Evolutionary conservation across 1,140 invertebrate genomes (phyloP), one percentile per base, ranked within the genome.

Genomic region (Temnothorax longispinosus): DNA sequence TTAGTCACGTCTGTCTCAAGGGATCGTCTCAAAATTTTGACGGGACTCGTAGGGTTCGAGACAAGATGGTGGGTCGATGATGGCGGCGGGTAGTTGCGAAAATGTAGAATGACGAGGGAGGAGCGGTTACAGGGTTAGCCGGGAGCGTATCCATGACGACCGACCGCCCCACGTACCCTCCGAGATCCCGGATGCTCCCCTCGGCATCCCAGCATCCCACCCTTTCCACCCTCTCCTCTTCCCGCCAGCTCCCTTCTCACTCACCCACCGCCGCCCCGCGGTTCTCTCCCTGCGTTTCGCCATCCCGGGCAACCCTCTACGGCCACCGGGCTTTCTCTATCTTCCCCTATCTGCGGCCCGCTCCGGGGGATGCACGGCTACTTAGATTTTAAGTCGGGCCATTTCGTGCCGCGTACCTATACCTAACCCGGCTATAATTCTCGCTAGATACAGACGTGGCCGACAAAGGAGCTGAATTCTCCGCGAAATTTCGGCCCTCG

Each of bases 51-150:
- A 72, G 88, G 74, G 80, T 62, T 44, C 80, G 80, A 76, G 80
- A 93, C 94, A 95, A 95, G 95, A 95, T 95, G 95, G 95, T 95
- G 95, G 95, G 93, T 94, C 94, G 94, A 95, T 95, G 93, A 95
- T 95, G 94, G 94, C 94, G 95, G 93, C 93, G 86, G 84, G 78
- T 88, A 87, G 89, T 90, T 88, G 90, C 91, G 92, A 92, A 91
- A 93, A 90, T 87, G 91, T 54, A 81, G 89, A 84, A 89, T 89
- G 88, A 91, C 85, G 80, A 87, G 91, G 92, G 90, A 90, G 92
- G 91, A 93, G 93, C 91, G 89, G 92, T 92, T 91, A 91, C 80
- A 92, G 92, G 92, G 93, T 93, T 93, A 93, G 93, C 93, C 90
- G 89, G 89, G 88, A 91, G 89, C 92, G 95, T 95, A 93, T 94